Base-by-base conservation (phyloP, 2,888 invertebrate genomes). In the Meandrusa payeni region DNA sequence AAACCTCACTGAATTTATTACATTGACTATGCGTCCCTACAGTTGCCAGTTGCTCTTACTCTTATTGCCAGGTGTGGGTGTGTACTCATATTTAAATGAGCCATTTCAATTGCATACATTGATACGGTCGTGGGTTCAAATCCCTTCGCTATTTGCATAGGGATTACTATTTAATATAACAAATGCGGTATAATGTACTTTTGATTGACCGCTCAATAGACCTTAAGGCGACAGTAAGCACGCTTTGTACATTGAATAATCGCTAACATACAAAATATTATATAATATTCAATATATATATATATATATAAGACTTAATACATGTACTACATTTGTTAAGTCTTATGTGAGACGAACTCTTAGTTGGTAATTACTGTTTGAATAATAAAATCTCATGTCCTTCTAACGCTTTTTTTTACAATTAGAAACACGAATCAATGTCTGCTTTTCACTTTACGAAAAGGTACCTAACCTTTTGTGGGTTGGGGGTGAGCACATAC, bases 1-100 rank as follows among this genome's bases (percentile, higher is more conserved):
- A n/a, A n/a, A n/a, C n/a, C n/a, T n/a, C n/a, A n/a, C n/a, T n/a
- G n/a, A n/a, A n/a, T n/a, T n/a, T n/a, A n/a, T n/a, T n/a, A n/a
- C n/a, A n/a, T n/a, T n/a, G 15, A 15, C 2, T 4, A 15, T 3
- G 28, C 41, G 13, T 27, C 41, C 10, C 32, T 41, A 32, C 0
- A 1, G 7, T 19, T 17, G 10, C 29, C 28, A 36, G 32, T 47
- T 48, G 46, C 59, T 57, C 58, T 59, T 52, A 61, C 64, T 65
- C 61, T 3, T 15, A 57, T 46, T 43, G 41, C 41, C 36, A n/a
- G 39, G 52, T 50, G 71, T 72, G 65, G 74, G 72, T 61, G 72
- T 61, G 46, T 45, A 48, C 47, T 32, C 17, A 33, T 24, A 42
- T 42, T 42, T 24, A 31, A 43, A 37, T 43, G 26, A 43, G 26